Base-by-base conservation (phyloP, 92 coral and sea anemone species). In the Porites divaricata region DNA sequence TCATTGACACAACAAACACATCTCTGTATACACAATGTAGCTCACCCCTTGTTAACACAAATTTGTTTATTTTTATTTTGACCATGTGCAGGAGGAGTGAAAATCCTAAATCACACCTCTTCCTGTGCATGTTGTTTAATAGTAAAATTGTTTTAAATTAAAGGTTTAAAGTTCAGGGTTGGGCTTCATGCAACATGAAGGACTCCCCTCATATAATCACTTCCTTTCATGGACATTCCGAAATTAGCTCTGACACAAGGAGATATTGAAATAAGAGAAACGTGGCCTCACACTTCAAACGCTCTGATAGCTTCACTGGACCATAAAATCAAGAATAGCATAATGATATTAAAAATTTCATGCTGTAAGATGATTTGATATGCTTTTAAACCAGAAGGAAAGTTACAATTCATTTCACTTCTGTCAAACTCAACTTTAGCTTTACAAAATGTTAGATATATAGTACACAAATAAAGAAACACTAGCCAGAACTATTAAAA, bases 141-240 rank as follows among this genome's bases (percentile, higher is more conserved):
- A 4, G 45, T 35, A 35, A 35, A 35, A 35, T 35, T 4, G 7
- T 4, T 35, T 35, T 5, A 35, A 35, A 35, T 35, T 35, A 35
- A 3, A 35, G 45, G 45, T 35, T 35, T 35, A 35, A 35, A 35
- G 45, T 35, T 35, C 45, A 35, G 45, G 45, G 45, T 35, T 4
- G 45, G 45, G 45, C 45, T 35, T 35, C 45, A 35, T 35, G 0
- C 45, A 35, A 35, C 45, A 35, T 7, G 20, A 20, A 77, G 81
- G 81, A 77, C 63, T 68, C 66, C 64, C 84, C 84, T 24, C 50
- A 8, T 13, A 23, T 15, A 21, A 11, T 8, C 11, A 23, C 17
- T 28, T 65, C 83, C 83, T 65, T 66, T 78, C 12, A 78, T 78
- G 73, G 83, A 14, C 83, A 78, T 49, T 23, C 16, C 63, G 3